Evolutionary conservation across 1,140 invertebrate species (phyloP), one percentile per base, ranked within the genome.

Genomic region (Drosophila willistoni): DNA sequence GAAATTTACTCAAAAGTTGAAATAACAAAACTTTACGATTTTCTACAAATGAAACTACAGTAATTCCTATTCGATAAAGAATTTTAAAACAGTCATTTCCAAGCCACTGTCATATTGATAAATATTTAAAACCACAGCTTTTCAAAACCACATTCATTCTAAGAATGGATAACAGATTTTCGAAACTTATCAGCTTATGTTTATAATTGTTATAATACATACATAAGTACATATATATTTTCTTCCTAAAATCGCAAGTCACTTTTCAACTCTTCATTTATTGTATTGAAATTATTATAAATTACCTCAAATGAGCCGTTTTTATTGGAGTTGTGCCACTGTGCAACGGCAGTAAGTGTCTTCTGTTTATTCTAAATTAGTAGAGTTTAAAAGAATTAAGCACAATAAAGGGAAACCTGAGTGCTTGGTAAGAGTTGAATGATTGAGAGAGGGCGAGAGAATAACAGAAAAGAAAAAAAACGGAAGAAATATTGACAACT

Each of bases 281-380:
- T 25, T 25, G 22, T 4, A 25, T 25, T 25, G 17, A 39, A 12
- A 13, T n/a, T 29, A 29, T 29, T 7, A 29, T 5, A 29, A 3
- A 6, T 29, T 29, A 29, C 29, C 29, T 29, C 29, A 5, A 29
- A 39, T 13, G 4, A 39, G 0, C 12, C 10, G 12, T 39, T 39
- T 39, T 12, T 4, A 1, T 39, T 10, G 36, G 3, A 4, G 10
- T 39, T 39, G 36, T 13, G 0, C 44, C 44, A 51, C 44, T 51
- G 44, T 51, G 39, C 60, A 6, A 22, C 9, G 56, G 12, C 33
- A 3, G 17, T 9, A 36, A 59, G 29, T 34, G 12, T 17, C 17
- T 59, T 54, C 47, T 68, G 64, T 75, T 76, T 63, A 74, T 75
- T 75, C 61, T 65, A 42, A 75, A 74, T 75, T 64, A 68, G 73